A percentile compares a stretch with the other conserved stretches of the same genome.
Conservation (phyloP, 2,113 vertebrate genomes). For the Beaufortia kweichowensis region DNA sequence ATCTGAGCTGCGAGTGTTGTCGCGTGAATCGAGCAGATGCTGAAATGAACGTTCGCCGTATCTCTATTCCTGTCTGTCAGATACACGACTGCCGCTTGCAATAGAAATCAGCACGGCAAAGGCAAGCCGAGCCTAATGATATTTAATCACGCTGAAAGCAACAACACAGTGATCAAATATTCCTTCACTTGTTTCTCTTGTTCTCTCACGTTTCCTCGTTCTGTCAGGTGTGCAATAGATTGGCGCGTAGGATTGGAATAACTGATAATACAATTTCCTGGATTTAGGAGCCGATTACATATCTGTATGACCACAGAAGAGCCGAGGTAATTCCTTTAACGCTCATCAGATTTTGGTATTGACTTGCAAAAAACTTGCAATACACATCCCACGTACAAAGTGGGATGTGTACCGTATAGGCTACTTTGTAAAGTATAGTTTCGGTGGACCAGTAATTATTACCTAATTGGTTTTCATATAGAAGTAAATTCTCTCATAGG, state of each 20-base stretch:
- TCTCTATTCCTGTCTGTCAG: slow-evolving; percentile 14
- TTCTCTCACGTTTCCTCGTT: not conserved
- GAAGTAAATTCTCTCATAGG: too few species aligned
- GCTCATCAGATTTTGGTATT: too few species aligned
- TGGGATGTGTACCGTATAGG: too few species aligned
- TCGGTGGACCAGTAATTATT: not conserved
- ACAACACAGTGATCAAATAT: slow-evolving; percentile 23
- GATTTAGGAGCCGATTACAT: slow-evolving; percentile 41
- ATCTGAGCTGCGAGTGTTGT: slow-evolving; percentile 6
- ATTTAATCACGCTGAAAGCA: slow-evolving; percentile 22
- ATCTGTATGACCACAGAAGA: slow-evolving; percentile 35
- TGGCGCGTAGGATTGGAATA: slow-evolving; percentile 37
- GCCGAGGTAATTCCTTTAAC: slow-evolving; percentile 31
- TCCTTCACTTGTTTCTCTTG: not conserved
- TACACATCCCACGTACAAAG: too few species aligned
- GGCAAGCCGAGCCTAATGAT: slow-evolving; percentile 18
- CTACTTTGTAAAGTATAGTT: not conserved
- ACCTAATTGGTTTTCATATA: too few species aligned
- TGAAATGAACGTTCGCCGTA: not conserved
- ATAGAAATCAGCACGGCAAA: not conserved
- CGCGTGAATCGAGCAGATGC: not conserved
- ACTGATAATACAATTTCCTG: slow-evolving; percentile 44
- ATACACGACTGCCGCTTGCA: not conserved
- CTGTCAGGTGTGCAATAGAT: slow-evolving; percentile 44
- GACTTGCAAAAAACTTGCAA: too few species aligned